Evolutionary conservation across 2,113 vertebrate genomes (phyloP).

Genomic region (Opisthocomus hoazin): DNA sequence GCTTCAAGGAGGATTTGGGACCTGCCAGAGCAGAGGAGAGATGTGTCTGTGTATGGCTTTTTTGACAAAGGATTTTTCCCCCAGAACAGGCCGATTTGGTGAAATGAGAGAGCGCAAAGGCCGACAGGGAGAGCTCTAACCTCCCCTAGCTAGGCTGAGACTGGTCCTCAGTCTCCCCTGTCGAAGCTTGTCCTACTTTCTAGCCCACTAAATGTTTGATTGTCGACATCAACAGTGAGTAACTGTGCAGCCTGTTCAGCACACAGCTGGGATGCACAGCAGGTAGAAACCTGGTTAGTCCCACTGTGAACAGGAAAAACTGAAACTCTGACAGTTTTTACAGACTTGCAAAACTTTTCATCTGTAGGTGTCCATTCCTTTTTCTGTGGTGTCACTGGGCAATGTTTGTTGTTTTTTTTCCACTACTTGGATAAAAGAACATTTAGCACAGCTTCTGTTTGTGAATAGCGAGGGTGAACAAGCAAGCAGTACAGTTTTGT

Average conservation of each 20-base stretch:
- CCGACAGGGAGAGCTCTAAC: constrained; percentile 26
- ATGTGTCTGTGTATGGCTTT: fast-evolving
- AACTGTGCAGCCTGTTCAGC: not conserved
- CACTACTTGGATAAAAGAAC: not conserved
- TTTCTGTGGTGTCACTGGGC: not conserved
- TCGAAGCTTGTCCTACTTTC: not conserved
- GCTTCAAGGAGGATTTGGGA: constrained; percentile 61
- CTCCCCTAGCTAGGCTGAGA: not conserved
- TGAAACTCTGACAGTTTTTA: not conserved
- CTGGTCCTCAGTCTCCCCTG: fast-evolving
- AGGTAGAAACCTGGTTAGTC: not conserved
- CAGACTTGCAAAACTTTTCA: not conserved
- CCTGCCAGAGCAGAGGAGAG: constrained; percentile 29
- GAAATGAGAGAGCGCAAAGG: not conserved
- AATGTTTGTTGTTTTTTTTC: not conserved
- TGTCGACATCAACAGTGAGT: not conserved
- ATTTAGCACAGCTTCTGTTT: not conserved
- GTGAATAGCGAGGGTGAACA: not conserved
- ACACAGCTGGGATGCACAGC: not conserved
- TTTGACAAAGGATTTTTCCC: not conserved
- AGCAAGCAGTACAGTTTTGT: not conserved
- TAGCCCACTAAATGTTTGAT: not conserved
- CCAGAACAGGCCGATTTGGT: not conserved
- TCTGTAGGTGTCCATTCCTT: not conserved
- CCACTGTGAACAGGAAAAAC: not conserved